phyloP scores from a whole-genome alignment of 1,140 invertebrate species.

The Drosophila repleta region DNA sequence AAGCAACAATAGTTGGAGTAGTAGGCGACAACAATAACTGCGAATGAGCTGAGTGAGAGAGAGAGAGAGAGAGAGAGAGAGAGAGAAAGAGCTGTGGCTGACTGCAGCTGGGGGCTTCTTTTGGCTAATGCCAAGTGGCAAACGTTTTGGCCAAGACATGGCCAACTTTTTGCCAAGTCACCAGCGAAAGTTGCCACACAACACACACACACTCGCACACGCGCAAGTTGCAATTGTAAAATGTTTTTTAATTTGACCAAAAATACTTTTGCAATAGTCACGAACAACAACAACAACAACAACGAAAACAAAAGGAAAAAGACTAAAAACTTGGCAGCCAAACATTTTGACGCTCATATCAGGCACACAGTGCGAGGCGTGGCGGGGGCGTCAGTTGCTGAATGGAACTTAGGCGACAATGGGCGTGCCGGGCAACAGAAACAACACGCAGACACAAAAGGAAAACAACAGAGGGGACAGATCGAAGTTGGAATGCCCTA shows the following conservation, averaged over 20 bases:
- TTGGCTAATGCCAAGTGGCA: slow-evolving; percentile 50
- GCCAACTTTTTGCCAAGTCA: slow-evolving; percentile 62
- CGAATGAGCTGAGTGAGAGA: slow-evolving; percentile 32
- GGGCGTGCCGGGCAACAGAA: not conserved
- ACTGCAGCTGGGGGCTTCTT: slow-evolving; percentile 20
- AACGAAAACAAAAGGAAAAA: not conserved
- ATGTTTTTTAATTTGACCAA: slow-evolving; percentile 79
- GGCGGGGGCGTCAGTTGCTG: not conserved
- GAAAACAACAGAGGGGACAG: too few species aligned
- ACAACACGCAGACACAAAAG: too few species aligned
- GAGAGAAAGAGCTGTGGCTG: not conserved
- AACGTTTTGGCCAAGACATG: slow-evolving; percentile 65
- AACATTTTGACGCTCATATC: slow-evolving; percentile 54
- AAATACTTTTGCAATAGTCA: slow-evolving; percentile 71
- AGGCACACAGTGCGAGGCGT: slow-evolving; percentile 1
- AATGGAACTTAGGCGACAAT: slow-evolving; percentile 2
- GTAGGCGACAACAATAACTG: slow-evolving; percentile 47
- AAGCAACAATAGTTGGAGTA: slow-evolving; percentile 35
- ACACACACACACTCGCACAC: slow-evolving; percentile 5
- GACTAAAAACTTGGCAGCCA: slow-evolving; percentile 40
- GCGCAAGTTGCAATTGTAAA: slow-evolving; percentile 60
- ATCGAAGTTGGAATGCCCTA: too few species aligned
- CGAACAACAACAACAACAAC: slow-evolving; percentile 14
- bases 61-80: too few species aligned
- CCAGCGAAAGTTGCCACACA: slow-evolving; percentile 43